phyloP scores from a whole-genome alignment of 2,113 vertebrate species.

The Hepsetus odoe region DNA sequence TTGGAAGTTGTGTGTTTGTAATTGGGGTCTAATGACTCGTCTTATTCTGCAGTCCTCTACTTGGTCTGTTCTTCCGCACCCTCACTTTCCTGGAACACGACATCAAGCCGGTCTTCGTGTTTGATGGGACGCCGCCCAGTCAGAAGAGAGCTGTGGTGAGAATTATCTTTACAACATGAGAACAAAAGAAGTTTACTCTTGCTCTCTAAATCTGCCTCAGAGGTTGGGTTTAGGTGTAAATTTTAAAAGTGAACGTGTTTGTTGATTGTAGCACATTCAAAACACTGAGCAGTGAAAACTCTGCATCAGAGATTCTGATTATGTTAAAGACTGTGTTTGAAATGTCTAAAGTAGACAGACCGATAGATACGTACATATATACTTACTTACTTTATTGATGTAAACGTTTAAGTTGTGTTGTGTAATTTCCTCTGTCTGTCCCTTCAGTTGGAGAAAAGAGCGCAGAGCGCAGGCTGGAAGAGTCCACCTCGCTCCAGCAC shows the following conservation, averaged over 20 bases:
- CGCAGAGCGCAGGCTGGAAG: conserved; percentile 62
- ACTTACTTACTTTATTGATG: not conserved
- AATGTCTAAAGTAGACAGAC: too few relatives aligned
- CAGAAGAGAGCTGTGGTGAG: conserved; percentile 75
- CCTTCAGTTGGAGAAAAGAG: conserved; percentile 74
- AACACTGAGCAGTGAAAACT: too few relatives aligned
- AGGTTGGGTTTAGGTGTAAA: too few relatives aligned
- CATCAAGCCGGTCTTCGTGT: conserved; percentile 80
- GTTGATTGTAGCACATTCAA: too few relatives aligned
- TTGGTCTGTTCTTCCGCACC: conserved; percentile 76
- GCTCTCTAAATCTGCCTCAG: too few relatives aligned
- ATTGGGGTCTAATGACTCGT: not conserved
- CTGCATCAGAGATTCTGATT: too few relatives aligned
- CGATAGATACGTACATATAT: not conserved
- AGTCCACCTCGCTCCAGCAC: conserved; percentile 43
- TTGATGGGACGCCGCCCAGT: conserved; percentile 74
- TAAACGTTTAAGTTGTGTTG: not conserved
- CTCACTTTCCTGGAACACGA: conserved; percentile 77
- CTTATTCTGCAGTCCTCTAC: conserved; percentile 61
- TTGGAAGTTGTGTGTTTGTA: not conserved
- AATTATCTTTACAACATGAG: not conserved
- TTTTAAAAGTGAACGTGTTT: too few relatives aligned
- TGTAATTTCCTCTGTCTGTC: not conserved
- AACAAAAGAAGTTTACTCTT: too few relatives aligned
- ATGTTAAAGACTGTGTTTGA: too few relatives aligned